phyloP scores from a whole-genome alignment of 1,140 invertebrate species.

The Conus betulinus region DNA sequence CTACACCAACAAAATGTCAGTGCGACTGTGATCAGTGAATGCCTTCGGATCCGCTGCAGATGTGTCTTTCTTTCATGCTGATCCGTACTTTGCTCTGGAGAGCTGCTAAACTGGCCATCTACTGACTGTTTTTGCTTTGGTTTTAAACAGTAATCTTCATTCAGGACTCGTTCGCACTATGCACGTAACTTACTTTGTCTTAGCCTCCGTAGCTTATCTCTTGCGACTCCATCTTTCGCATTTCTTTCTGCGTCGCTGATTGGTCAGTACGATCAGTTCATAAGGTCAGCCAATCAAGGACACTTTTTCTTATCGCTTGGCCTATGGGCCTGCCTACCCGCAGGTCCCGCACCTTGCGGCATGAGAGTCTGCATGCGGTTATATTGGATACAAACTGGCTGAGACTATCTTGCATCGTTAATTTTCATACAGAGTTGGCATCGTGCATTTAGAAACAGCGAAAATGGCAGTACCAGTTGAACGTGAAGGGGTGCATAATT shows the following conservation, averaged over 20 bases:
- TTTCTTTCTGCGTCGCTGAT: slow-evolving; percentile 32
- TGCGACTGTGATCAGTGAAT: too few relatives aligned
- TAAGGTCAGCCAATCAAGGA: slow-evolving; percentile 26
- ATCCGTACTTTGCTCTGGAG: too few relatives aligned
- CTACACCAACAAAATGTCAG: too few relatives aligned
- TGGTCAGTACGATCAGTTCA: slow-evolving; percentile 32
- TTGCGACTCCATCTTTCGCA: background rate
- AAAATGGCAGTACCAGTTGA: slow-evolving; percentile 14
- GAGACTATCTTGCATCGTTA: background rate
- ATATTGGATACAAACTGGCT: background rate
- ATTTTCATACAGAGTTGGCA: background rate
- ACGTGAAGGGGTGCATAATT: slow-evolving; percentile 79
- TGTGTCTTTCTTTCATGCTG: too few relatives aligned
- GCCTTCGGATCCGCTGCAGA: too few relatives aligned
- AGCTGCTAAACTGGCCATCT: too few relatives aligned
- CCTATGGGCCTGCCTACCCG: background rate
- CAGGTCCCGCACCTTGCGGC: too few relatives aligned
- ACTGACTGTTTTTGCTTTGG: too few relatives aligned
- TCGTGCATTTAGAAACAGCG: background rate
- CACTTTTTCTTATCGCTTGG: slow-evolving; percentile 14
- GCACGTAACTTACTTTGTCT: background rate
- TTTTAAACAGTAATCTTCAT: too few relatives aligned
- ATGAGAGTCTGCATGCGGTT: slow-evolving; percentile 30
- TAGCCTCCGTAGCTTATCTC: too few relatives aligned
- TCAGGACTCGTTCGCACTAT: too few relatives aligned